Base-by-base conservation (phyloP, 2,797 vertebrate genomes). In the Enteromius argenteus region DNA sequence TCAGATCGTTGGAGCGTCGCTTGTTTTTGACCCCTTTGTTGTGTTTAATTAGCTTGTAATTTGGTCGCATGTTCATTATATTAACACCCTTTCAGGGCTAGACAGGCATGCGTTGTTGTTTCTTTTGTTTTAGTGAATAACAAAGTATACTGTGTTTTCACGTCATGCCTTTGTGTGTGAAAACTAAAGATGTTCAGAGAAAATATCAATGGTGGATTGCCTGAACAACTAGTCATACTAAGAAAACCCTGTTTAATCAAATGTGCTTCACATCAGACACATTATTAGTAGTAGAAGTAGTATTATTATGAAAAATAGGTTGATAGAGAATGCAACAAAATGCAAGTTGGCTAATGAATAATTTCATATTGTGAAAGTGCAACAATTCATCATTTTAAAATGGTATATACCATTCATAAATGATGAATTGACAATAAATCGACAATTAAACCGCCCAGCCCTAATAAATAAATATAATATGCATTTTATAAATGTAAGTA, bases 11-110 rank as follows among this genome's bases (percentile, higher is more conserved):
- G 66, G 23, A 23, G 35, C 8, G 19, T 62, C 1, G 42, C 35
- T 49, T 27, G 91, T 88, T 1, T 84, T 71, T 49, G 37, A 69
- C 80, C 90, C 80, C 14, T 92, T 91, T 90, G 79, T 88, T 76
- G 84, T 53, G 78, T 88, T 87, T 44, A 72, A 67, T 82, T 83
- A 83, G 66, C 49, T 37, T 19, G 21, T 68, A 51, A 80, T 68
- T 39, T 19, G 66, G 77, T 83, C 60, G 17, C 68, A 71, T 76
- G 77, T 81, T 64, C 35, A 60, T 42, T 39, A 42, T 76, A 58
- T 76, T 60, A 60, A 60, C 74, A 19, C 74, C 4, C 35, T 60
- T 76, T 42, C 21, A 27, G 1, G 53, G 37, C 35, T 76, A 76
- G 74, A 60, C 74, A 27, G 74, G 53, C 53, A 32, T 76, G 53